phyloP scores from a whole-genome alignment of 2,113 vertebrate genomes.

The Alexandromys fortis region DNA sequence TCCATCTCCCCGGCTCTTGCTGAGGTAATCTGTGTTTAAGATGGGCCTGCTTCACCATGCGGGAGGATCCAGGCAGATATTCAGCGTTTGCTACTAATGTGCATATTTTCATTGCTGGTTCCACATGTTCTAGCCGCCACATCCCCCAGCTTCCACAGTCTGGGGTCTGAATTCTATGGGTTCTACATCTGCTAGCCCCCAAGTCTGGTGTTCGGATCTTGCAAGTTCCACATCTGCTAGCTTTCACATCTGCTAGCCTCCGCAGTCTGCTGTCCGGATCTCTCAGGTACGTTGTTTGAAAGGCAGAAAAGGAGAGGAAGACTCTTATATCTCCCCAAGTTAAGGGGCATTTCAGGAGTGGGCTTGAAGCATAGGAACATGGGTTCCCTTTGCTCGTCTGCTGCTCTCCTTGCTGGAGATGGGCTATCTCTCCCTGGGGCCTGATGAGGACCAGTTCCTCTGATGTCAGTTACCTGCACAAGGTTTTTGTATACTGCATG shows the following conservation, averaged over 20 bases:
- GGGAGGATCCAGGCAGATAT: not conserved
- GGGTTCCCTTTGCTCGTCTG: not conserved
- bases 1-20: not conserved
- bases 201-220: not conserved
- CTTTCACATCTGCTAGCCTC: not conserved
- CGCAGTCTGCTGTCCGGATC: not conserved
- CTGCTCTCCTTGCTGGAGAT: not conserved
- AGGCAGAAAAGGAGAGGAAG: not conserved
- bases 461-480: not conserved
- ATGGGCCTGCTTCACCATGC: fast-evolving
- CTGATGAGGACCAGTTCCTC: not conserved
- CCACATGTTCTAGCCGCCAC: not conserved
- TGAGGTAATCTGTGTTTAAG: not conserved
- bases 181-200: not conserved
- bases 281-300: not conserved
- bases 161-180: too few species aligned
- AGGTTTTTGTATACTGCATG: not conserved
- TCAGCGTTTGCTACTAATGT: not conserved
- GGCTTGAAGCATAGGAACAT: fast-evolving
- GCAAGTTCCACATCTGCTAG: not conserved
- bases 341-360: not conserved
- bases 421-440: not conserved
- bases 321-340: not conserved
- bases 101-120: fast-evolving
- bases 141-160: not conserved